Percentiles rank a stretch among this genome's conserved stretches.
phyloP scores from a whole-genome alignment of 2,797 vertebrate genomes.

The Hypotaenidia okinawae region DNA sequence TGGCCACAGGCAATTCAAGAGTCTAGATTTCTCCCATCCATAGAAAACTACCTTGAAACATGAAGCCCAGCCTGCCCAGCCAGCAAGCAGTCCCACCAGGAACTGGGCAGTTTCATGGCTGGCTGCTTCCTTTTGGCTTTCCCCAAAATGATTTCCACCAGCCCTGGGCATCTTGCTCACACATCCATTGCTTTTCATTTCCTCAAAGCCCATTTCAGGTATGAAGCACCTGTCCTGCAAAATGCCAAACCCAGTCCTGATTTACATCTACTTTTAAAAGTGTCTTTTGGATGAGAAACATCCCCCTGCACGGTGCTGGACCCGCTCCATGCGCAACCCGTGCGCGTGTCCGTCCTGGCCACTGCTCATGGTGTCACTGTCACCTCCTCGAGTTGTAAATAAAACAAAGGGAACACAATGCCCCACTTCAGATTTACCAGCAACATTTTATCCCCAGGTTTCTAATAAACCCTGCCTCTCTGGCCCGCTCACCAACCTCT shows the following conservation, averaged over 20 bases:
- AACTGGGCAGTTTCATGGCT: too few species aligned
- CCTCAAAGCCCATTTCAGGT: neutral
- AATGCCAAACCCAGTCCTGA: neutral
- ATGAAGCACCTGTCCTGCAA: neutral
- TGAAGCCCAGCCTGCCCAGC: accelerated
- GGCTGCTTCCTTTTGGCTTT: too few species aligned
- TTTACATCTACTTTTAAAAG: neutral
- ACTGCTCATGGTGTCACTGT: neutral
- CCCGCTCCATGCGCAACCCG: accelerated
- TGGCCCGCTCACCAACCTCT: neutral
- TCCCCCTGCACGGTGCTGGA: too few species aligned
- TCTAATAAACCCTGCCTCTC: neutral
- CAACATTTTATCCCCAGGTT: too few species aligned
- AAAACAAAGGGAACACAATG: too few species aligned
- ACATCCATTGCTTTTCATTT: neutral
- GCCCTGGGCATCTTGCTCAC: too few species aligned
- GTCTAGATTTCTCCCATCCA: neutral
- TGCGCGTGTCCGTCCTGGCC: neutral
- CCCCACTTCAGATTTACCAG: neutral
- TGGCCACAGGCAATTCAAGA: neutral
- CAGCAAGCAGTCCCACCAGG: neutral
- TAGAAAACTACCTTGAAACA: neutral
- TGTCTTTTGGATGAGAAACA: neutral
- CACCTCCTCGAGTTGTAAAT: neutral
- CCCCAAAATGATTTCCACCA: too few species aligned